Percentiles rank a stretch among this genome's conserved stretches.
Evolutionary conservation across 2,113 vertebrate genomes (phyloP).

Genomic region (Coptodon rendalli): DNA sequence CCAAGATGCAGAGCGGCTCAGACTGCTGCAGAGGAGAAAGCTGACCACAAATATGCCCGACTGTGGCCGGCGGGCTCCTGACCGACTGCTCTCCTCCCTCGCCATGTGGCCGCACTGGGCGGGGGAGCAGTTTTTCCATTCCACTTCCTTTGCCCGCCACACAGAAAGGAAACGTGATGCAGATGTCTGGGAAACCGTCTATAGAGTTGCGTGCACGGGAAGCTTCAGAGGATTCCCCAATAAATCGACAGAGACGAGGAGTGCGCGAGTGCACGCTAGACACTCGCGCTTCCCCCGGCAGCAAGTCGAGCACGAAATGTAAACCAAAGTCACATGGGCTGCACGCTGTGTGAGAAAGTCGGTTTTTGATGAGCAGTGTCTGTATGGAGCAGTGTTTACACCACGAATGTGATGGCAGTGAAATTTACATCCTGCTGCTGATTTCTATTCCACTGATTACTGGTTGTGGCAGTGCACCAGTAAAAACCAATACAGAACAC

Average conservation of each 20-base stretch:
- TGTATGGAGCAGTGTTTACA: not conserved
- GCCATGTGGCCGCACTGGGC: slow-evolving; percentile 56
- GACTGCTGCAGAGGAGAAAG: slow-evolving; percentile 58
- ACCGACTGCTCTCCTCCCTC: slow-evolving; percentile 67
- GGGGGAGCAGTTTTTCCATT: slow-evolving; percentile 66
- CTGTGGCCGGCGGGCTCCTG: slow-evolving; percentile 71
- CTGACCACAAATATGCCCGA: slow-evolving; percentile 75
- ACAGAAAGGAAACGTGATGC: slow-evolving; percentile 65
- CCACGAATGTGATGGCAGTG: rapidly evolving
- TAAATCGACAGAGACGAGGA: not conserved
- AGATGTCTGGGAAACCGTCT: slow-evolving; percentile 59
- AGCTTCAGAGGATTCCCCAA: not conserved
- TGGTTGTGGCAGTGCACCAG: not conserved
- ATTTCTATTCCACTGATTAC: not conserved
- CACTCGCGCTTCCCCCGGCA: not conserved
- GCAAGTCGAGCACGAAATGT: not conserved
- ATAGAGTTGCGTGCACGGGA: not conserved
- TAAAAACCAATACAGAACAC: not conserved
- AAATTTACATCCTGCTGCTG: not conserved
- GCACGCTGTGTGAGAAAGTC: not conserved
- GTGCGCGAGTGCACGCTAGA: not conserved
- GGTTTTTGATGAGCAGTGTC: not conserved
- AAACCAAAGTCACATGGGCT: not conserved
- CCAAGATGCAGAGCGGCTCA: slow-evolving; percentile 15
- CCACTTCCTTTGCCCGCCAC: slow-evolving; percentile 59